These are phyloP conservation scores for Spodoptera littoralis DNA, from an alignment of 2,888 invertebrate genomes.

Conservation along the genomic window DNA sequence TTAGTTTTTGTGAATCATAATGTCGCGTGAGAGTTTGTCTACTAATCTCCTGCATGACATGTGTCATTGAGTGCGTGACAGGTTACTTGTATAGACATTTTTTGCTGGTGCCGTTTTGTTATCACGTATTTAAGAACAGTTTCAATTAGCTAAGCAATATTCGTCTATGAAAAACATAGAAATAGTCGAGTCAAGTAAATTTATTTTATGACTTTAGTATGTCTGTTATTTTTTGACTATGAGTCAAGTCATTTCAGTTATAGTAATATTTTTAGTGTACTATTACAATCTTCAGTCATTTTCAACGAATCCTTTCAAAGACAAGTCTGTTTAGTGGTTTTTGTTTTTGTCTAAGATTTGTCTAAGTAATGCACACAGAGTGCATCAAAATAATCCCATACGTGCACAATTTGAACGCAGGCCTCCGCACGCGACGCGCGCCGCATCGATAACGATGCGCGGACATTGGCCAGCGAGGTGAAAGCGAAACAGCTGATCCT, in stretches of 20 bases:
- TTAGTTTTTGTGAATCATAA: slow-evolving; percentile 6
- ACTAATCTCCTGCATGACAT: slow-evolving; percentile 8
- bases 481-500: slow-evolving; percentile 65
- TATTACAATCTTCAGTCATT: neutral
- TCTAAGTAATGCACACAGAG: slow-evolving; percentile 2
- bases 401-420: slow-evolving; percentile 21
- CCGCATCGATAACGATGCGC: slow-evolving; percentile 60
- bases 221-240: neutral
- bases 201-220: no score
- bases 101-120: neutral
- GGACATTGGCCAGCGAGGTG: slow-evolving; percentile 66
- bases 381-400: slow-evolving; percentile 39
- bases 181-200: no score
- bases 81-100: slow-evolving; percentile 1
- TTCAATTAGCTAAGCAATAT: no score
- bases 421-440: slow-evolving; percentile 53
- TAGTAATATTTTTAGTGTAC: no score
- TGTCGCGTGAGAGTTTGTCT: neutral
- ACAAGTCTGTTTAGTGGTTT: no score
- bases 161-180: no score
- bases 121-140: no score
- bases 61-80: slow-evolving; percentile 3
- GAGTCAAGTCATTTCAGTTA: no score
- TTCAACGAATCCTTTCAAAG: neutral
- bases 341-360: no score